Base-by-base conservation (phyloP, 2,888 invertebrate species). In the Phyllotreta cruciferae region DNA sequence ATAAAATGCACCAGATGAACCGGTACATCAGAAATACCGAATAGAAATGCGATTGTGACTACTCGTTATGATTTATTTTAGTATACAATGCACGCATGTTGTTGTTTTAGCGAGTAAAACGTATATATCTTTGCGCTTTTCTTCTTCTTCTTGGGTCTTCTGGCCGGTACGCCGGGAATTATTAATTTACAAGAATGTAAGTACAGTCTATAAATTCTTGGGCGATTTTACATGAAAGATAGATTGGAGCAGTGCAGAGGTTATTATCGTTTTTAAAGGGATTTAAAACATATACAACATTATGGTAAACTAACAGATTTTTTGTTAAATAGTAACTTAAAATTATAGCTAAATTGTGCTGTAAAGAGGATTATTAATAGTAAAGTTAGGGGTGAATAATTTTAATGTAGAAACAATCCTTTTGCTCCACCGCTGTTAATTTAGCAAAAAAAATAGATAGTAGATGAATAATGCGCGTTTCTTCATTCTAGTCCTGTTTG, bases 11-110 rank as follows among this genome's bases (percentile, higher is more conserved):
- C 41, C 50, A 10, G 39, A 50, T 50, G 67, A 72, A 70, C 71
- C 70, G 71, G 70, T 71, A 71, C 73, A 70, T 69, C 67, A 69
- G 66, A 67, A 71, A 52, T 49, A 49, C 35, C 49, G 49, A 49
- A 69, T 73, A 73, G 73, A 73, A 71, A 73, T 37, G 37, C 38
- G 4, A 52, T 37, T 37, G 52, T 8, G 52, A 64, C 58, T 68
- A 66, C 66, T 62, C 64, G 64, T 67, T 69, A 69, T 69, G 67
- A 69, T 69, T 67, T 69, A 67, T 67, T 67, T 69, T 64, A 64
- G 60, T 67, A 65, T 63, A 67, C 65, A 66, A 63, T 66, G 63
- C 64, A 69, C 62, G 66, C 60, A 53, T 66, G 63, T 60, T 60
- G 68, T 66, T 68, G 66, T 66, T 66, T 68, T 62, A 64, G 37